These are phyloP conservation scores for Hymenochirus boettgeri DNA, from an alignment of 2,113 vertebrate species.

Conservation along the genomic window DNA sequence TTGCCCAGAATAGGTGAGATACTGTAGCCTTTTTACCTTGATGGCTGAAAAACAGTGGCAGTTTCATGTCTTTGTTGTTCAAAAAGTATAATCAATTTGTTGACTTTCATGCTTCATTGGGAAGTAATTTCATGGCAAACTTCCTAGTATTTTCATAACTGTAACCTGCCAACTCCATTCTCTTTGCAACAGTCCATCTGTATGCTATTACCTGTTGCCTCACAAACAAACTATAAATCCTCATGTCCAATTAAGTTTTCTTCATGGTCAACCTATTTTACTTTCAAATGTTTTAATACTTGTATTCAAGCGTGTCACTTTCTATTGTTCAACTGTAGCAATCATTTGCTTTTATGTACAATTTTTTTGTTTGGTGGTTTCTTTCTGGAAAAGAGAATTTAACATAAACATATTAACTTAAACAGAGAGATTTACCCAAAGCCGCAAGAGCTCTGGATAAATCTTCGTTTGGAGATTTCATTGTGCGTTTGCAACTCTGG, in stretches of 20 bases:
- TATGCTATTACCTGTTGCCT: constrained; percentile 36
- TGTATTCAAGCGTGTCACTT: neutral
- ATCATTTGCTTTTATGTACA: neutral
- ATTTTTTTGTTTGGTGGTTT: neutral
- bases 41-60: neutral
- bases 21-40: neutral
- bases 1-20: neutral
- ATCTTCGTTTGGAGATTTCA: no score
- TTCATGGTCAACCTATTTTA: constrained; percentile 16
- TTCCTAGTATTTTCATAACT: constrained; percentile 28
- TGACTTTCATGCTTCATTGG: constrained; percentile 38
- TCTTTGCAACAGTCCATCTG: constrained; percentile 14
- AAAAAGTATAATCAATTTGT: constrained; percentile 23
- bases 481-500: no score
- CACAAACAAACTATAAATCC: constrained; percentile 28
- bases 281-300: neutral
- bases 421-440: no score
- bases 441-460: no score
- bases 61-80: constrained; percentile 4
- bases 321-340: neutral
- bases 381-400: neutral
- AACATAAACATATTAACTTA: neutral
- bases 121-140: constrained; percentile 26
- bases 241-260: constrained; percentile 12
- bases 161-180: constrained; percentile 29